Evolutionary conservation across 2,888 invertebrate genomes (phyloP), one percentile per base, ranked within the genome.

Genomic region (Pterostichus madidus): DNA sequence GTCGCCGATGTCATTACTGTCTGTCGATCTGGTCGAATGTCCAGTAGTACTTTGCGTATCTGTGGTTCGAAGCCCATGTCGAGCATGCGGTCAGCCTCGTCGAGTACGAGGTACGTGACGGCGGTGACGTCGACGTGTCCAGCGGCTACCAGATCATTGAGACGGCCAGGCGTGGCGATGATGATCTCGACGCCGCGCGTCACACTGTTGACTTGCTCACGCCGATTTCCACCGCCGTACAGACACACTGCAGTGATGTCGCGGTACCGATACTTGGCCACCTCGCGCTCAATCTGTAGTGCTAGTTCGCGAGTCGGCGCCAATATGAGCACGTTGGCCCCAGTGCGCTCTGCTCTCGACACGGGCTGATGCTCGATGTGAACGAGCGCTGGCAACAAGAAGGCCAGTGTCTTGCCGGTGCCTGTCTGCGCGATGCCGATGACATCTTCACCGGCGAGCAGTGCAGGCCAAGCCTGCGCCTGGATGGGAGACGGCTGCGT

Each of bases 1-100:
- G 99, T 99, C 11, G 99, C 99, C 93, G 96, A 96, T 0, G 98
- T 99, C 98, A 99, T 98, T 0, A 98, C 94, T n/a, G 97, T 97
- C 89, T 99, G 98, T 79, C 98, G 91, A 88, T 97, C 97, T 6
- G 97, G 97, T 79, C 97, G 92, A 24, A 97, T 93, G 87, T 95
- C 94, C 83, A 96, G 91, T 85, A 97, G 90, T 11, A 95, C 94
- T 88, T 95, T 96, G 52, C 96, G 93, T 85, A 99, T 99, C 92
- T 94, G 96, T 2, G 96, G 96, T 87, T 96, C 96, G 88, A 96
- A 96, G 15, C 96, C 96, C 94, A 96, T 95, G 86, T 96, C 96
- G 85, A 96, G 90, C 96, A 96, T 96, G 84, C 96, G 92, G 88
- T 96, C 96, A 8, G 96, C 96, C 91, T 99, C 99, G 90, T 99